Conservation (phyloP, 2,888 invertebrate genomes). For the Calliscelio sp. region DNA sequence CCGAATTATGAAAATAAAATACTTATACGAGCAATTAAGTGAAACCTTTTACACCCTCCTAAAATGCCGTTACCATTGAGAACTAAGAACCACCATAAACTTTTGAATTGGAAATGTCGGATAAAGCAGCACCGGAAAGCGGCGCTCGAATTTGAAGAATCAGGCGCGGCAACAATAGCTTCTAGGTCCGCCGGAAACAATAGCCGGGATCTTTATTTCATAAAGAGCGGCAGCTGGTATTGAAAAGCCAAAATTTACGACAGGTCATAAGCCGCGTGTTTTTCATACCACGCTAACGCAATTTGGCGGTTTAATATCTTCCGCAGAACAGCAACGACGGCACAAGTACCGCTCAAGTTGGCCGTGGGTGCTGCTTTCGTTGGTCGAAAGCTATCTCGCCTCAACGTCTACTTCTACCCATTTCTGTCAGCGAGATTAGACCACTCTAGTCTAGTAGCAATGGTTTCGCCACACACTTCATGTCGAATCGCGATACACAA, state of each 20-base stretch:
- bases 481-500: constrained; percentile 67
- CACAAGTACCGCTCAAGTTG: constrained; percentile 65
- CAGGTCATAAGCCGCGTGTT: constrained; percentile 66
- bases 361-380: constrained; percentile 47
- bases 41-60: neutral
- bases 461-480: constrained; percentile 60
- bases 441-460: constrained; percentile 45
- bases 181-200: constrained; percentile 45
- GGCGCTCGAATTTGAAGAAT: constrained; percentile 25
- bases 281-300: constrained; percentile 65
- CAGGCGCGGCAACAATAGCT: constrained; percentile 23
- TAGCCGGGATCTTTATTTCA: constrained; percentile 36
- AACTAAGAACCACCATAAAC: neutral
- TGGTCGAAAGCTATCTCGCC: constrained; percentile 62
- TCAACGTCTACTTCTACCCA: constrained; percentile 31
- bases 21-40: no score
- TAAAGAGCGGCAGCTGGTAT: constrained; percentile 60
- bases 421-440: constrained; percentile 68
- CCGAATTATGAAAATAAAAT: no score
- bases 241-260: constrained; percentile 68
- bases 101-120: constrained; percentile 3
- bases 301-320: constrained; percentile 66
- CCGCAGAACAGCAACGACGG: constrained; percentile 48
- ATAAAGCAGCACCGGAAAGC: constrained; percentile 4
- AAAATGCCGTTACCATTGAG: neutral